Evolutionary conservation across 2,888 invertebrate genomes (phyloP).

Genomic region (Gisinianus flammeolus): DNA sequence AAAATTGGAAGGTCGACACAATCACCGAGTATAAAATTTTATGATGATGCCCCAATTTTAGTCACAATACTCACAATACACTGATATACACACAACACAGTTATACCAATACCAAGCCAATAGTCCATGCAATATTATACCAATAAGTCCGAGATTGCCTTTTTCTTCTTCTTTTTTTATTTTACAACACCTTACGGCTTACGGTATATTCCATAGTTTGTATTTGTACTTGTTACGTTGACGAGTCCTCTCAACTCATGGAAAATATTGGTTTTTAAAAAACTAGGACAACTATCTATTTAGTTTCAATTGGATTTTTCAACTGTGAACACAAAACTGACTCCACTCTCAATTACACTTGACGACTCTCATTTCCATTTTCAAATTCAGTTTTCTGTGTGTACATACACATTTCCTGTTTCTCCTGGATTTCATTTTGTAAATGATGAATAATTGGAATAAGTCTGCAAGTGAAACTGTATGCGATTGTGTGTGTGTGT

Average conservation of each 20-base stretch:
- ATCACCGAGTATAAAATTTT: conserved; percentile 27
- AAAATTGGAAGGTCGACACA: conserved; percentile 14
- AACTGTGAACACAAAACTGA: neutral
- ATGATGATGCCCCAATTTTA: conserved; percentile 31
- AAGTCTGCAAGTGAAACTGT: too few species aligned
- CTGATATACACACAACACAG: too few species aligned
- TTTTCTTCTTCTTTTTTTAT: neutral
- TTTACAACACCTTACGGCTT: conserved; percentile 37
- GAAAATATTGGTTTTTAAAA: conserved; percentile 15
- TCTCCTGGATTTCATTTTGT: too few species aligned
- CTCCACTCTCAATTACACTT: neutral
- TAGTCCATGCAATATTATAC: conserved; percentile 6
- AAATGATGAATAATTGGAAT: too few species aligned
- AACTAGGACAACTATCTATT: conserved; percentile 17
- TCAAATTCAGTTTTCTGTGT: neutral
- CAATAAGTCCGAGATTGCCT: conserved; percentile 1
- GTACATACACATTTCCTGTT: too few species aligned
- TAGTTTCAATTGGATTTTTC: conserved; percentile 12
- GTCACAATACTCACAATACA: conserved; percentile 6
- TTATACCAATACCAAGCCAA: too few species aligned
- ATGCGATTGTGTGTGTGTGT: too few species aligned
- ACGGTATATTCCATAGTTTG: too few species aligned
- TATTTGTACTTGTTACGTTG: neutral
- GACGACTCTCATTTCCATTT: neutral
- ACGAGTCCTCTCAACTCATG: too few species aligned